Base-by-base conservation (phyloP, 2,888 invertebrate genomes). In the Cheilosia impressa region DNA sequence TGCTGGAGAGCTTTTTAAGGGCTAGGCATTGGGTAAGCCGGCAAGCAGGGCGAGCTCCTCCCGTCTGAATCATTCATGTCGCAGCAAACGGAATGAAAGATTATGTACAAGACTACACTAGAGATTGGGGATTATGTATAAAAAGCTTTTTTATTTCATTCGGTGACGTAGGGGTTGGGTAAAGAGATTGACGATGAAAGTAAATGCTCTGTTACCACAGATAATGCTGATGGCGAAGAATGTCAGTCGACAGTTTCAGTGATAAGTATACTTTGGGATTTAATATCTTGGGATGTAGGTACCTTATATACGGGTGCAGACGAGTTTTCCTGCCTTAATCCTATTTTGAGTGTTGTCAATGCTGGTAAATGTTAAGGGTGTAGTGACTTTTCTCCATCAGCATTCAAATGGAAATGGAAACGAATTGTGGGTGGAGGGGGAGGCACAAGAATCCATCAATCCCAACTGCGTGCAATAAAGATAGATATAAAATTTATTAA, bases 171-270 rank as follows among this genome's bases (percentile, higher is more conserved):
- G 9, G 38, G 38, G 24, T 4, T 55, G 43, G 17, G 10, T 22
- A 15, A 13, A 13, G 13, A 38, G 19, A 19, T 22, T 50, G 19
- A 2, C 19, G 50, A 19, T 22, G 22, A 50, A 45, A 27, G 57
- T 27, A 17, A 27, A 69, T 47, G 47, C 57, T 24, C 47, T 34
- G 57, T 65, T 65, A 45, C 43, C 34, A 55, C 65, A 47, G 17
- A 38, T 65, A 52, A 24, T 34, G n/a, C 22, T 50, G 22, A 22
- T 22, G 52, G 53, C 0, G n/a, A 43, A 41, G 52, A 69, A 60
- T 68, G 69, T 68, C 69, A 57, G 77, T 69, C 69, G 69, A 63
- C 69, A 78, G 57, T 63, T 69, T 69, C 13, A 43, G 57, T 47
- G 71, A 57, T 50, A 62, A 47, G 47, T 78, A 53, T 71, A 55